phyloP scores from a whole-genome alignment of 2,113 vertebrate species.

The Xerus inauris region DNA sequence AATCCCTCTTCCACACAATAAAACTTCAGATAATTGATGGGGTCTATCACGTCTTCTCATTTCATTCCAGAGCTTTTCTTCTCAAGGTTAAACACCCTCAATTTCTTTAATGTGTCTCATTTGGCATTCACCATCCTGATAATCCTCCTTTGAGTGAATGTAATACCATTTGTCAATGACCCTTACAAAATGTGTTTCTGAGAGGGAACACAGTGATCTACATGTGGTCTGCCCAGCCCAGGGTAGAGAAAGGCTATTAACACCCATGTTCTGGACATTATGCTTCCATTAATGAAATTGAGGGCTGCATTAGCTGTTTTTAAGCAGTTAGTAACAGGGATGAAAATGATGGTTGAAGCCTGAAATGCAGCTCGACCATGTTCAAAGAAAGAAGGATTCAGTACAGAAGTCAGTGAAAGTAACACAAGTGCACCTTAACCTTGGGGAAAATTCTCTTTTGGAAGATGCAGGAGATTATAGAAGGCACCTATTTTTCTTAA shows the following conservation, averaged over 20 bases:
- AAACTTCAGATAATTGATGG: slow-evolving; percentile 58
- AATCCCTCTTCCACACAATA: slow-evolving; percentile 37
- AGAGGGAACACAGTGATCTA: slow-evolving; percentile 55
- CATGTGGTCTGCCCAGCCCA: slow-evolving; percentile 40
- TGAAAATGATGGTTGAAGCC: slow-evolving; percentile 47
- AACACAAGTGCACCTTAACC: neutral
- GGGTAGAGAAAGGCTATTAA: slow-evolving; percentile 58
- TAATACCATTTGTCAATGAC: slow-evolving; percentile 77
- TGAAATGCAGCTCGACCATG: slow-evolving; percentile 29
- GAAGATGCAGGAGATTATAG: neutral
- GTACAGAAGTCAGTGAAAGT: slow-evolving; percentile 30
- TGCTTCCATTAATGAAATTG: slow-evolving; percentile 71
- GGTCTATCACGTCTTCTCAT: slow-evolving; percentile 44
- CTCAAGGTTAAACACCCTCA: slow-evolving; percentile 79
- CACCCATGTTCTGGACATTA: slow-evolving; percentile 61
- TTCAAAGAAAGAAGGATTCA: slow-evolving; percentile 9
- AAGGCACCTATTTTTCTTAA: neutral
- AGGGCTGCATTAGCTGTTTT: slow-evolving; percentile 58
- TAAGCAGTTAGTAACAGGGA: slow-evolving; percentile 47
- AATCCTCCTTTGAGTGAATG: slow-evolving; percentile 63
- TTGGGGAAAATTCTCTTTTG: neutral
- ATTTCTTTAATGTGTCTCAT: slow-evolving; percentile 75
- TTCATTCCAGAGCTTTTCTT: slow-evolving; percentile 61
- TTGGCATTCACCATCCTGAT: slow-evolving; percentile 68
- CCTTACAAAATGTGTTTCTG: slow-evolving; percentile 74